Evolutionary conservation across 2,888 invertebrate genomes (phyloP), one percentile per base, ranked within the genome.

Genomic region (Drosophila picticornis): DNA sequence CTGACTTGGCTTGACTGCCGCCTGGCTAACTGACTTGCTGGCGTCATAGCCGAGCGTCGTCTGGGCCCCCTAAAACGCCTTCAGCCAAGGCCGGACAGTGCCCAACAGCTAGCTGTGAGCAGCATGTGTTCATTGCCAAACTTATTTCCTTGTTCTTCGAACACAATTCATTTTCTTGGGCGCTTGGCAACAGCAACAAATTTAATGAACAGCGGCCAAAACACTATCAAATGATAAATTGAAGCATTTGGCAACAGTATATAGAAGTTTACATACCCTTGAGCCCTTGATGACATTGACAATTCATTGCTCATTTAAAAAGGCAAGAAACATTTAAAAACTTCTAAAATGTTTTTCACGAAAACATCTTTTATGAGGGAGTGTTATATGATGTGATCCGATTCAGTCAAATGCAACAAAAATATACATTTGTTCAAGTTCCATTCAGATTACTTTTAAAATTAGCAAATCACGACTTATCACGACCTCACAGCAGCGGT

Each of bases 121-220:
- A 69, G 73, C 74, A 60, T 72, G 73, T 69, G 81, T 81, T 83
- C 86, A 88, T 80, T 86, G 84, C 84, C 84, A 79, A 88, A 82
- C 77, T 71, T 82, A 75, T 85, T 84, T 88, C 88, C 84, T 79
- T 83, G 80, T 83, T 81, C 85, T 80, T 85, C 16, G 79, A 62
- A 68, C 72, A 67, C 68, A 80, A 83, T 82, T 83, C 74, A 73
- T 77, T 83, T 48, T 34, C 67, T 56, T 22, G 50, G n/a, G n/a
- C 46, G 55, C 59, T 48, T 61, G 61, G 57, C 57, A 59, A 81
- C 69, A 67, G 74, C 46, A 78, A 50, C 51, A 77, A 84, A 46
- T 82, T 84, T 78, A 58, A 80, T 76, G 25, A 25, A 68, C 36
- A 29, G 19, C 25, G 51, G 31, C 48, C 66, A 59, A 50, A 72